These are phyloP conservation scores for Rostratula benghalensis DNA, from an alignment of 2,113 vertebrate genomes.

Conservation along the genomic window DNA sequence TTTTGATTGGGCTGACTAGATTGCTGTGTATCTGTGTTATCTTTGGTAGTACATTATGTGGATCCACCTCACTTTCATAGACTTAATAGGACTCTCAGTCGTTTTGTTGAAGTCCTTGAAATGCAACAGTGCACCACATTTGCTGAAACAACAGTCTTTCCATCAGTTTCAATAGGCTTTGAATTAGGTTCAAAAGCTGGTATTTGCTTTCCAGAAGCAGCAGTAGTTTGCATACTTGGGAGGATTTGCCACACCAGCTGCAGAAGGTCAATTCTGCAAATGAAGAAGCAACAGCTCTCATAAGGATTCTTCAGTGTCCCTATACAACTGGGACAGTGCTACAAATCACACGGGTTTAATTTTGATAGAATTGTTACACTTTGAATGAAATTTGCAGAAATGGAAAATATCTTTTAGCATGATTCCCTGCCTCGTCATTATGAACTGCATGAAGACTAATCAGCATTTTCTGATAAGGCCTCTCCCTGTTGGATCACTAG, in stretches of 20 bases:
- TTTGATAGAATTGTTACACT: neutral
- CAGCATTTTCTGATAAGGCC: neutral
- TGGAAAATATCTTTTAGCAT: neutral
- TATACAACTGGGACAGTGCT: neutral
- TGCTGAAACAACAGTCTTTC: neutral
- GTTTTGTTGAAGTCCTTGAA: neutral
- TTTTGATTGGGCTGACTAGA: conserved; percentile 36
- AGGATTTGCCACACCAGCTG: neutral
- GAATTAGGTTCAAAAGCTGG: neutral
- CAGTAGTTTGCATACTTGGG: neutral
- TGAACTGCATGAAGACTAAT: neutral
- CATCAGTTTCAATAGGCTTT: neutral
- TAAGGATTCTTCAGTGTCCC: neutral
- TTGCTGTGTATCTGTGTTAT: conserved; percentile 8
- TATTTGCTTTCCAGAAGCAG: neutral
- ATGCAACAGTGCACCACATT: neutral
- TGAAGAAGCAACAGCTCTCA: neutral
- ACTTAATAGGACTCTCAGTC: neutral
- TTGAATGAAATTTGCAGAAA: neutral
- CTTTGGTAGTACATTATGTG: neutral
- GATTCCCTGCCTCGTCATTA: neutral
- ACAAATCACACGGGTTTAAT: neutral
- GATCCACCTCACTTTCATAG: neutral
- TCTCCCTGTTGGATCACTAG: neutral
- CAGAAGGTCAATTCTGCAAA: neutral